These are phyloP conservation scores for Pycnomerus fuliginosus DNA, from an alignment of 2,888 invertebrate genomes.

Conservation along the genomic window DNA sequence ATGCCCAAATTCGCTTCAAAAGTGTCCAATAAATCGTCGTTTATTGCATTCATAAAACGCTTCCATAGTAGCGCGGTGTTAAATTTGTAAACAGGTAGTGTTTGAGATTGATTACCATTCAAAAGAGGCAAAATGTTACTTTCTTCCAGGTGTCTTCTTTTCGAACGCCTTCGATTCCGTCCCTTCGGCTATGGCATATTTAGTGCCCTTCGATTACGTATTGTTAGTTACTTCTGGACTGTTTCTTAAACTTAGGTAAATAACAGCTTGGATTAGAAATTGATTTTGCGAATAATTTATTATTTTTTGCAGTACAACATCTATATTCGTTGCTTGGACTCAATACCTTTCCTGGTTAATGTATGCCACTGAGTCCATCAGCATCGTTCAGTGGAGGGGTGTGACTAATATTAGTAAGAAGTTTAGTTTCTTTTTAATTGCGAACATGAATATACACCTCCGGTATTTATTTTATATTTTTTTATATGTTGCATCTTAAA, in stretches of 20 bases:
- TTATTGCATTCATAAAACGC: slow-evolving; percentile 4
- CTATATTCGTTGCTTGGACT: slow-evolving; percentile 71
- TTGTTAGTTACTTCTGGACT: slow-evolving; percentile 86
- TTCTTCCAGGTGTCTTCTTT: slow-evolving; percentile 71
- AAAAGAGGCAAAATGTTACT: slow-evolving; percentile 2
- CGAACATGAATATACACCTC: too few relatives aligned
- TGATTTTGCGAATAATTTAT: slow-evolving; percentile 3
- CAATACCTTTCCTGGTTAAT: slow-evolving; percentile 82
- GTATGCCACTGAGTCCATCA: slow-evolving; percentile 83
- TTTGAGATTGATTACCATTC: neutral
- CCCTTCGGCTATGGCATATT: slow-evolving; percentile 76
- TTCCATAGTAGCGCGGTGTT: neutral
- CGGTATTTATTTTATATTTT: too few relatives aligned
- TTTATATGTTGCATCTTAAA: too few relatives aligned
- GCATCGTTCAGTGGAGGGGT: slow-evolving; percentile 78
- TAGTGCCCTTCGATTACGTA: slow-evolving; percentile 83
- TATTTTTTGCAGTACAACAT: slow-evolving; percentile 61
- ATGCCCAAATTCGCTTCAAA: slow-evolving; percentile 1
- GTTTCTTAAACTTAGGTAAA: slow-evolving; percentile 77
- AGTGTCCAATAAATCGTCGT: slow-evolving; percentile 1
- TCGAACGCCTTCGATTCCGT: slow-evolving; percentile 81
- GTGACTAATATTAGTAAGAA: slow-evolving; percentile 69
- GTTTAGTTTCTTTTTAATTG: neutral
- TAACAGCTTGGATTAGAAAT: neutral
- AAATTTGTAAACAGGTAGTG: neutral